These are phyloP conservation scores for Stegophylla sp. DNA, from an alignment of 2,888 invertebrate genomes.

Conservation along the genomic window DNA sequence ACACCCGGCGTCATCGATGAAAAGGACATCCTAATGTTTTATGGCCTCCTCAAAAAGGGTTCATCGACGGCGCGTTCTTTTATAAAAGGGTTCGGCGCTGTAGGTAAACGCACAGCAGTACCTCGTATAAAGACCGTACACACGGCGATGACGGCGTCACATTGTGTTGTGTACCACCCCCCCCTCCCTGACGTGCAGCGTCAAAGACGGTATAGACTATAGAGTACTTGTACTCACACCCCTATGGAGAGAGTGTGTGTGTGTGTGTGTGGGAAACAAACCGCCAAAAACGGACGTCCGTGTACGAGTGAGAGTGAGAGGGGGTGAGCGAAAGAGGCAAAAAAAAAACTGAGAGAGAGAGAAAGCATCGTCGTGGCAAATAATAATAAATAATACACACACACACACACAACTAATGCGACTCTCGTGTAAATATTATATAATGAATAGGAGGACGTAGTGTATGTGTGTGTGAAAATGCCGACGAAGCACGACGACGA, in stretches of 20 bases:
- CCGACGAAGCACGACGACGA: not conserved
- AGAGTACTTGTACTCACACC: not conserved
- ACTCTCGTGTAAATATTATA: conserved; percentile 8
- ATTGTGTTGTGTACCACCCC: conserved; percentile 11
- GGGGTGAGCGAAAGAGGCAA: not conserved
- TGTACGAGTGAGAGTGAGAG: not conserved
- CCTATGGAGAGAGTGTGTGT: no score
- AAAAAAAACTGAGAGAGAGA: not conserved
- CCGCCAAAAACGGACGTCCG: conserved; percentile 45
- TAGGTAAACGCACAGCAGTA: not conserved
- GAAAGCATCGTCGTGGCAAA: no score
- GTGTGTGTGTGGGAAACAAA: conserved; percentile 30
- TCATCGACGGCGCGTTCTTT: not conserved
- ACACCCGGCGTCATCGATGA: no score
- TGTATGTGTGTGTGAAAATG: not conserved
- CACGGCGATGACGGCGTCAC: not conserved
- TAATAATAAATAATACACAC: no score
- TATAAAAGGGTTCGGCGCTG: not conserved
- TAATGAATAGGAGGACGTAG: conserved; percentile 17
- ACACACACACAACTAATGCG: conserved; percentile 10
- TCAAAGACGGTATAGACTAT: not conserved
- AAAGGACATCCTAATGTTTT: no score
- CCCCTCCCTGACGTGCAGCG: conserved; percentile 14
- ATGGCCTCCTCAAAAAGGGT: not conserved
- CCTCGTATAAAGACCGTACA: not conserved